Evolutionary conservation across 2,888 invertebrate species (phyloP).

Genomic region (Lasioglossum marginatum): DNA sequence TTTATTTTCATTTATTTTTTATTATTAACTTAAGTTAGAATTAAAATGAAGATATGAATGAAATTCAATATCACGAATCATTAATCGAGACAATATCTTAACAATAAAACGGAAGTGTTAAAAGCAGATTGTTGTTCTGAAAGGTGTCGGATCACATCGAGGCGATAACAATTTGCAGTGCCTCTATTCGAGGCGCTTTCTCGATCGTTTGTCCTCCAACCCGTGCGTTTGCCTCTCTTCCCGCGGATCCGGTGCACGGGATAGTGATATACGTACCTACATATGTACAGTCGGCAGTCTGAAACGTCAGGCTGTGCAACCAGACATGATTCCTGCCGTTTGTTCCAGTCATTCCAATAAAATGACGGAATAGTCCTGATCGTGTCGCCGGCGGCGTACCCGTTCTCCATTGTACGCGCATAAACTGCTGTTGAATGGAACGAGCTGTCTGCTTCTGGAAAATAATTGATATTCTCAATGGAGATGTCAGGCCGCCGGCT

Average conservation of each 20-base stretch:
- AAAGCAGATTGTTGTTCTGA: neutral
- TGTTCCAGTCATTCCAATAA: constrained; percentile 77
- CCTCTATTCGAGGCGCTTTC: neutral
- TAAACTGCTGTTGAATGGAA: constrained; percentile 1
- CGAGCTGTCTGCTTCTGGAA: neutral
- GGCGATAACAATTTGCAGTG: constrained; percentile 5
- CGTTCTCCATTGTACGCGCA: constrained; percentile 17
- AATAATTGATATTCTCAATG: neutral
- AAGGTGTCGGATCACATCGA: neutral
- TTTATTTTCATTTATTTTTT: no score
- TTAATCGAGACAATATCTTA: neutral
- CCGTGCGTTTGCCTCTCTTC: constrained; percentile 22
- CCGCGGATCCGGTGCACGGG: constrained; percentile 23
- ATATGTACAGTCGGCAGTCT: constrained; percentile 39
- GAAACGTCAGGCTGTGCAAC: constrained; percentile 75
- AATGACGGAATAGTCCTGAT: constrained; percentile 62
- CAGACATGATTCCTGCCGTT: constrained; percentile 84
- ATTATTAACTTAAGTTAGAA: no score
- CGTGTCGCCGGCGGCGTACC: constrained; percentile 23
- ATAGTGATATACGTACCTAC: constrained; percentile 32
- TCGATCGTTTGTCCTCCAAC: constrained; percentile 36
- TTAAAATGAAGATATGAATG: no score
- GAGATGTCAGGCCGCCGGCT: neutral
- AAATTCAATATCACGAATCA: no score
- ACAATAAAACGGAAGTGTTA: neutral